A percentile compares a stretch with the other conserved stretches of the same genome.
phyloP scores from a whole-genome alignment of 2,113 vertebrate species.

The Anguilla japonica region DNA sequence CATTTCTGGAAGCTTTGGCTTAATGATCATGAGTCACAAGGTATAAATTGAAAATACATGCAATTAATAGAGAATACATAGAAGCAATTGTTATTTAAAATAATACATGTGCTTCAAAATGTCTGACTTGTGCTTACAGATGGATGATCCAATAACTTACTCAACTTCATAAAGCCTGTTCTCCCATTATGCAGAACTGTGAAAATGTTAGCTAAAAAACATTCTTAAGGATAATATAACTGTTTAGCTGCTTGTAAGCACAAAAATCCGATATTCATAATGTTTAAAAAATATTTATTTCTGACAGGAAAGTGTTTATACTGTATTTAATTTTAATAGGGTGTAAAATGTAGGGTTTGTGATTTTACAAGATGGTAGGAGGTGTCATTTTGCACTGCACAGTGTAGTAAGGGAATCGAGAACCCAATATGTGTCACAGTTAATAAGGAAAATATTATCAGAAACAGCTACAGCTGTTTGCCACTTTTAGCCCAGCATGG shows the following conservation, averaged over 20 bases:
- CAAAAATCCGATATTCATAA: background rate
- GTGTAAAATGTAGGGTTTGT: background rate
- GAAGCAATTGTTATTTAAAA: background rate
- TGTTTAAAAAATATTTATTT: background rate
- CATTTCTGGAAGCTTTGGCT: background rate
- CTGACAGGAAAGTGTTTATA: conserved; percentile 1
- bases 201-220: background rate
- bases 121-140: background rate
- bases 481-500: conserved; percentile 3
- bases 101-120: background rate
- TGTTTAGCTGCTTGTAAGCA: background rate
- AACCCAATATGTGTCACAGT: background rate
- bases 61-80: background rate
- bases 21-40: background rate
- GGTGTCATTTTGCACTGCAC: conserved; percentile 21
- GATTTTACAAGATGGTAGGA: background rate
- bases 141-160: background rate
- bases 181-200: background rate
- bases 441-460: conserved; percentile 25
- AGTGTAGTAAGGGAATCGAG: background rate
- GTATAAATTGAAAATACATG: too few species aligned
- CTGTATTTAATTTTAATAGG: conserved; percentile 16
- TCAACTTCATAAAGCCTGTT: background rate
- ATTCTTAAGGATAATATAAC: background rate
- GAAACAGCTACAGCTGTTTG: background rate